A percentile compares a stretch with the other conserved stretches of the same genome.
Conservation (phyloP, 2,113 vertebrate genomes). For the Sorex araneus region DNA sequence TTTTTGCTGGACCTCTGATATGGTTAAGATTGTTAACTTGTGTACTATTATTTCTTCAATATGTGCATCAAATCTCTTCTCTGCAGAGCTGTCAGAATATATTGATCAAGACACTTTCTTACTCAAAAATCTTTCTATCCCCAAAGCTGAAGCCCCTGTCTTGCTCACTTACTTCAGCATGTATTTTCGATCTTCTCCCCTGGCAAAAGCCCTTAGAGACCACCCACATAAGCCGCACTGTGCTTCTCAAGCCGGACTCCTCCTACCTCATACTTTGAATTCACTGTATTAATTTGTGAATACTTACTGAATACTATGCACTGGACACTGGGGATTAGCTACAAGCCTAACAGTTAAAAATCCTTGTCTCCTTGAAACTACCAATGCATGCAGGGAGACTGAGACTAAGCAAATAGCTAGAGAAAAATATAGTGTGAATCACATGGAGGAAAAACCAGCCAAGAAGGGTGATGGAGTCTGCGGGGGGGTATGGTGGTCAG, state of each 20-base stretch:
- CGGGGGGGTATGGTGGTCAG: not conserved
- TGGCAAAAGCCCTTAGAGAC: not conserved
- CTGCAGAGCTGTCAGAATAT: not conserved
- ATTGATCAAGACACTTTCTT: not conserved
- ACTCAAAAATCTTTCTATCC: not conserved
- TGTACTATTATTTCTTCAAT: not conserved
- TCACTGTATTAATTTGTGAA: conserved; percentile 4
- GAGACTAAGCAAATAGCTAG: not conserved
- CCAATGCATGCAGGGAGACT: not conserved
- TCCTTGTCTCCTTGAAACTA: not conserved
- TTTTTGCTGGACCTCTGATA: too few species aligned
- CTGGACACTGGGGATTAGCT: not conserved
- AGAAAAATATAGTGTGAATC: not conserved
- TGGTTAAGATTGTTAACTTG: not conserved
- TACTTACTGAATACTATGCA: not conserved
- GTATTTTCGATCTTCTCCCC: not conserved
- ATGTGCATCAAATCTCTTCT: not conserved
- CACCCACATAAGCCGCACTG: not conserved
- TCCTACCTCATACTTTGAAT: not conserved
- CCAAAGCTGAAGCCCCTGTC: not conserved
- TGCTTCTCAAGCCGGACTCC: not conserved
- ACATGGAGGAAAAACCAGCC: not conserved
- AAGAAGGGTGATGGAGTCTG: not conserved
- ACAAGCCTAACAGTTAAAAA: conserved; percentile 39
- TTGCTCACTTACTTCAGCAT: not conserved